Conservation (phyloP, 2,888 invertebrate genomes). For the Pyrocoelia pectoralis region DNA sequence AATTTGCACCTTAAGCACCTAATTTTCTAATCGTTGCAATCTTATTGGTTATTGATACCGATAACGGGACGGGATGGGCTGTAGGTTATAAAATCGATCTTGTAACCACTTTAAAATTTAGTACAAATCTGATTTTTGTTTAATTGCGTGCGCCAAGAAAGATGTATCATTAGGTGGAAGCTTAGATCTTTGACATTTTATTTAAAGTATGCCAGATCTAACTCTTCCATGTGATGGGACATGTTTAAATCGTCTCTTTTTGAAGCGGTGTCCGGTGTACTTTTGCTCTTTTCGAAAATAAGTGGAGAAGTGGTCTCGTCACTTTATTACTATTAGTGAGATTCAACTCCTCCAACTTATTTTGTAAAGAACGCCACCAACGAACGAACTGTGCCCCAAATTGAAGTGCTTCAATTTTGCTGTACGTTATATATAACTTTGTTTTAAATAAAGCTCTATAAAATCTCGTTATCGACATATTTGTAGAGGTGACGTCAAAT, state of each 20-base stretch:
- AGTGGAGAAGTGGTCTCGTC: constrained; percentile 61
- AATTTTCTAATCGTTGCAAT: constrained; percentile 23
- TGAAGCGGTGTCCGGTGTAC: neutral
- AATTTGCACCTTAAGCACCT: constrained; percentile 18
- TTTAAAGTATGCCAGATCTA: constrained; percentile 48
- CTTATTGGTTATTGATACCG: constrained; percentile 43
- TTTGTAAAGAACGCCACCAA: constrained; percentile 41
- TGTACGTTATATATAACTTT: neutral
- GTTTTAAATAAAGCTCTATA: neutral
- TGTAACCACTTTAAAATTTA: constrained; percentile 1
- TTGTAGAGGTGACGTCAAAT: too few species aligned
- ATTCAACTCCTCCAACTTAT: constrained; percentile 60
- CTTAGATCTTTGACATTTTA: constrained; percentile 43
- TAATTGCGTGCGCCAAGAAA: neutral
- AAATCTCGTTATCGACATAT: too few species aligned
- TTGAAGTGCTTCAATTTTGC: neutral
- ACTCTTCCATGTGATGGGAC: constrained; percentile 49
- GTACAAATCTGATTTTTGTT: constrained; percentile 14
- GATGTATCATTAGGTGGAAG: constrained; percentile 41
- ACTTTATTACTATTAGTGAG: constrained; percentile 57
- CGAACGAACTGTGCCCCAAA: neutral
- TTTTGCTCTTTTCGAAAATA: constrained; percentile 35
- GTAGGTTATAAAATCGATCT: constrained; percentile 33
- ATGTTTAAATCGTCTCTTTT: constrained; percentile 13
- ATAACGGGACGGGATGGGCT: constrained; percentile 40